Percentiles rank a stretch among this genome's conserved stretches.
These are phyloP conservation scores for Drosophila lacicola DNA, from an alignment of 2,888 invertebrate genomes.

Conservation along the genomic window DNA sequence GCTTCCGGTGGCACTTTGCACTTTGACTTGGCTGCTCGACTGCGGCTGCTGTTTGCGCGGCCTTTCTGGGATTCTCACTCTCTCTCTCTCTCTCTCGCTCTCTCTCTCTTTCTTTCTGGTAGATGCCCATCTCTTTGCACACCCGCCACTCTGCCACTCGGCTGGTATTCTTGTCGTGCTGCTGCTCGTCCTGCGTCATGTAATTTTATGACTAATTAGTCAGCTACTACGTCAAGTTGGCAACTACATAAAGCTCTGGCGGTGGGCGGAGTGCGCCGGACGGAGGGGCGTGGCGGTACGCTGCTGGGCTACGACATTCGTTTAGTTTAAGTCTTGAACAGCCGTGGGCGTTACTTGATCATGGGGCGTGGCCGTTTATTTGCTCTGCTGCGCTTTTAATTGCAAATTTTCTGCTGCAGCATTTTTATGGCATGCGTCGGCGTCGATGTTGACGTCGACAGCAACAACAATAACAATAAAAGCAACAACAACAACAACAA, in stretches of 20 bases:
- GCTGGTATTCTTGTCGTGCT: constrained; percentile 19
- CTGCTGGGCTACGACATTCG: constrained; percentile 33
- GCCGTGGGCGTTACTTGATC: constrained; percentile 60
- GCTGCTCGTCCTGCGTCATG: constrained; percentile 54
- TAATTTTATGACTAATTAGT: constrained; percentile 81
- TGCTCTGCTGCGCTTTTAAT: constrained; percentile 78
- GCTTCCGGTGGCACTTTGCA: constrained; percentile 74
- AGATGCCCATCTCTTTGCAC: no score
- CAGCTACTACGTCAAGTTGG: constrained; percentile 75
- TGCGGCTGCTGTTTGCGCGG: constrained; percentile 51
- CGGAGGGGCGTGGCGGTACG: not conserved
- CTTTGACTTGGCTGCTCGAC: constrained; percentile 66
- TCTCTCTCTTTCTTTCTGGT: not conserved
- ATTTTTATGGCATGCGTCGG: constrained; percentile 67
- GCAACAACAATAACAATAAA: constrained; percentile 26
- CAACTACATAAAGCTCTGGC: constrained; percentile 49
- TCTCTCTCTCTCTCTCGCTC: not conserved
- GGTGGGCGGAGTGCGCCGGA: not conserved
- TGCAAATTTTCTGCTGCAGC: constrained; percentile 52
- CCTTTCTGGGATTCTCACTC: constrained; percentile 46
- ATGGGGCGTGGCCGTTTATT: constrained; percentile 62
- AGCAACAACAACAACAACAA: constrained; percentile 30
- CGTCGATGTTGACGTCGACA: constrained; percentile 24
- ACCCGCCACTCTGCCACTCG: not conserved
- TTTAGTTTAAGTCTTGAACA: constrained; percentile 57